Base-by-base conservation (phyloP, 2,888 invertebrate species). In the Selenia dentaria region DNA sequence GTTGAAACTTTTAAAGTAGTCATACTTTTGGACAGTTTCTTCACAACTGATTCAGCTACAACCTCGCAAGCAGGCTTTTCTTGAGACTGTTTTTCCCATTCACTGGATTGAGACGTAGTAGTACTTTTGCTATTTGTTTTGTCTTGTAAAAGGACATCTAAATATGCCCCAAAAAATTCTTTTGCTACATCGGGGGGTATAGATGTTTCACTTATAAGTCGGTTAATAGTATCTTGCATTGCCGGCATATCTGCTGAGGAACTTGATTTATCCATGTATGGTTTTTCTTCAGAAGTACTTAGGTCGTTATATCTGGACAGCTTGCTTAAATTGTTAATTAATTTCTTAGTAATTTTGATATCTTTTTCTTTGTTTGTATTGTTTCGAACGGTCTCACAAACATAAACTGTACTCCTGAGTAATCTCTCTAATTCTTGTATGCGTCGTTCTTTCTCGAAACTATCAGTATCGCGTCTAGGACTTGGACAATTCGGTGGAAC, bases 401-500 rank as follows among this genome's bases (percentile, higher is more conserved):
- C 57, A 25, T 88, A 89, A 0, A 88, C 76, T 0, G 85, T 89
- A 48, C 71, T 87, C 59, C 82, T 83, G 0, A 89, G 59, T 11
- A 87, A 46, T 53, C 59, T 74, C 59, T 89, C 88, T 0, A 87
- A 59, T 57, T 85, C 75, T 57, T 85, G 83, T 48, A 86, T 71
- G 9, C 70, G 74, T 40, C 69, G 64, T 46, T 86, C 87, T 56
- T 79, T 84, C 47, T 74, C 69, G 35, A 62, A 76, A 50, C 79
- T 83, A 6, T 73, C 69, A 6, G 70, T 67, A 11, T 67, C 64
- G 1, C 57, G 61, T 51, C 36, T 62, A 8, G 67, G 62, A 33
- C 53, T 66, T 11, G 48, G 52, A 14, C 31, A 48, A 29, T 36
- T 36, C 0, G 39, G 28, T 4, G 53, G 51, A 6, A 5, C 6